Evolutionary conservation across 2,888 invertebrate genomes (phyloP).

Genomic region (Malachius bipustulatus): DNA sequence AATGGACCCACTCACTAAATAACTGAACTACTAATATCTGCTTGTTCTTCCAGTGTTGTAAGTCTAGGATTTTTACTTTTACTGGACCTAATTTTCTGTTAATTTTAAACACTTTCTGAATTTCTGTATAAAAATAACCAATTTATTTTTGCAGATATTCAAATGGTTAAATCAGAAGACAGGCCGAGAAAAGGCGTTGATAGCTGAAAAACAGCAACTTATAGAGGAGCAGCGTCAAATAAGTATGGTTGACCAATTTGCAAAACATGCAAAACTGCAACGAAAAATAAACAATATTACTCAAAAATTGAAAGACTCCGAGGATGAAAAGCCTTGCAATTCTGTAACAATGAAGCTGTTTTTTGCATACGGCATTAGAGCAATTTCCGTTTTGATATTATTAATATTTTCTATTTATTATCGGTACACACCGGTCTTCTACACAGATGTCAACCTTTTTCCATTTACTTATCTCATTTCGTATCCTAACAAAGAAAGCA

Average conservation of each 20-base stretch:
- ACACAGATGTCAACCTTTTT: slow-evolving; percentile 34
- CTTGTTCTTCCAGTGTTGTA: too few relatives aligned
- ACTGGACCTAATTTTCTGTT: too few relatives aligned
- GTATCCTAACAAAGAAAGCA: slow-evolving; percentile 40
- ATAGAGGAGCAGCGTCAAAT: slow-evolving; percentile 37
- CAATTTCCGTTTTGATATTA: slow-evolving; percentile 31
- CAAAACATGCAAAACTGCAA: slow-evolving; percentile 46
- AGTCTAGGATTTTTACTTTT: too few relatives aligned
- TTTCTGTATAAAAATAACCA: too few relatives aligned
- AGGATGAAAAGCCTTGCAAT: slow-evolving; percentile 19
- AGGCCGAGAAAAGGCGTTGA: neutral
- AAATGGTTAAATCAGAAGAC: neutral
- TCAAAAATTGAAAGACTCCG: slow-evolving; percentile 35
- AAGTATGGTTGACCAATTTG: slow-evolving; percentile 48
- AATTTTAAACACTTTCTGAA: too few relatives aligned
- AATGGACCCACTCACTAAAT: too few relatives aligned
- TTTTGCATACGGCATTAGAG: slow-evolving; percentile 34
- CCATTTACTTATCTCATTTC: slow-evolving; percentile 40
- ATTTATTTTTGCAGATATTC: neutral
- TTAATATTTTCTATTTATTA: slow-evolving; percentile 35
- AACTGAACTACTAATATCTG: too few relatives aligned
- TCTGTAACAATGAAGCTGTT: slow-evolving; percentile 21
- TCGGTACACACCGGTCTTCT: slow-evolving; percentile 37
- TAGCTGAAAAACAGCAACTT: neutral
- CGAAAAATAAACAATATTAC: slow-evolving; percentile 45